phyloP scores from a whole-genome alignment of 2,113 vertebrate genomes.

The human region DNA sequence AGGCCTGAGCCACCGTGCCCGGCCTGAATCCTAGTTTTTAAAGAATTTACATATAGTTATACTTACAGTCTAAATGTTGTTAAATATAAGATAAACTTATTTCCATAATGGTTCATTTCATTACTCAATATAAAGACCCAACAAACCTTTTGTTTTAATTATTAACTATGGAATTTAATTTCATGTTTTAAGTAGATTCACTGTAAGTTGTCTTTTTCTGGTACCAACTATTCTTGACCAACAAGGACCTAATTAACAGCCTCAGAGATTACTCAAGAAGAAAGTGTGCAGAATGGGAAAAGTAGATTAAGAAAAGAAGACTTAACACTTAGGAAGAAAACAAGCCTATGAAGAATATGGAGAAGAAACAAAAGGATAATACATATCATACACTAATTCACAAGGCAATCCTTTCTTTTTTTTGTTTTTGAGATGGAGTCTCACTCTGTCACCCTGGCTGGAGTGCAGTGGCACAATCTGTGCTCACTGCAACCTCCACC shows the following conservation, averaged over 20 bases:
- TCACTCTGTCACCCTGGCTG: too few species aligned
- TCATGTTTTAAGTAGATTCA: background rate
- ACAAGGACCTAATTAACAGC: background rate
- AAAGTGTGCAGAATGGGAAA: background rate
- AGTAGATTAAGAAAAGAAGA: background rate
- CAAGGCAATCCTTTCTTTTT: background rate
- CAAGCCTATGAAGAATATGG: background rate
- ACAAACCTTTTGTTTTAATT: background rate
- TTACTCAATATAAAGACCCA: conserved; percentile 16
- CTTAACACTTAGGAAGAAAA: background rate
- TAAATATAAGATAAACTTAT: background rate
- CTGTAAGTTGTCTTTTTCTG: conserved; percentile 1
- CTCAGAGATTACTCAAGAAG: conserved; percentile 21
- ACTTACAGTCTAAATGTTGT: background rate
- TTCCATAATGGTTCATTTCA: conserved; percentile 24
- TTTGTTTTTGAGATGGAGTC: background rate
- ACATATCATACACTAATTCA: background rate
- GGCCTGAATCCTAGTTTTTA: background rate
- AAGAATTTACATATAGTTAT: background rate
- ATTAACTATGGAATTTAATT: background rate
- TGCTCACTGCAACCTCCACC: too few species aligned
- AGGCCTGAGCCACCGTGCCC: too few species aligned
- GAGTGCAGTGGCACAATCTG: too few species aligned
- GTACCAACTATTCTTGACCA: conserved; percentile 21
- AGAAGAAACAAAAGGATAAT: conserved; percentile 5